Evolutionary conservation across 2,888 invertebrate species (phyloP), one percentile per base, ranked within the genome.

Genomic region (Philereme vetulata): DNA sequence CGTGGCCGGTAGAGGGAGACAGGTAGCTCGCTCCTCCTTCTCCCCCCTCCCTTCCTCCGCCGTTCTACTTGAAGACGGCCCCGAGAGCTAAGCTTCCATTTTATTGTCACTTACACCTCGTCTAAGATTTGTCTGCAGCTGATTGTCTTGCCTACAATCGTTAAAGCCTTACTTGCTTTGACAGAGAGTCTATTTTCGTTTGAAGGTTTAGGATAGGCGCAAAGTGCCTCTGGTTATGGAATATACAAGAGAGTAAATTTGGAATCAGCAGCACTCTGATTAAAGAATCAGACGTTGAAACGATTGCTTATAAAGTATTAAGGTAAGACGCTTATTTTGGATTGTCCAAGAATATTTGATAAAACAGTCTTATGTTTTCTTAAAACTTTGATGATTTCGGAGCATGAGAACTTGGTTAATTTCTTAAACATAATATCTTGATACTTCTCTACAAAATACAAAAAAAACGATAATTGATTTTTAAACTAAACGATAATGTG

Each of bases 31-130:
- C 85, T 78, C 84, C 86, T 80, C 84, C 84, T 74, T 71, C 64
- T 48, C 56, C 35, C 66, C 62, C 67, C 72, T 64, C 66, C 64
- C 61, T 60, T 52, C 57, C 62, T 64, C 61, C 75, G 59, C 81
- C 86, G 86, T 85, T 85, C 88, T 85, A 84, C 84, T 88, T 85
- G 81, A 90, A 90, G 92, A 90, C 90, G 91, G 87, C 85, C 84
- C 80, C 85, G 89, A 87, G 84, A 87, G 85, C 85, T 88, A 88
- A 90, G 86, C 87, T 88, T 80, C 86, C 88, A 80, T 90, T 91
- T 90, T 91, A 89, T 90, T 90, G 91, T 90, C 91, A 90, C 90
- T 90, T 90, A 91, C 85, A 90, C 89, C 90, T 83, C 77, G 69
- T 60, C 85, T 77, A 85, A 86, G 84, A 83, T 87, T 87, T 84